Base-by-base conservation (phyloP, 1,140 invertebrate species). In the Scaptomyza hsui region DNA sequence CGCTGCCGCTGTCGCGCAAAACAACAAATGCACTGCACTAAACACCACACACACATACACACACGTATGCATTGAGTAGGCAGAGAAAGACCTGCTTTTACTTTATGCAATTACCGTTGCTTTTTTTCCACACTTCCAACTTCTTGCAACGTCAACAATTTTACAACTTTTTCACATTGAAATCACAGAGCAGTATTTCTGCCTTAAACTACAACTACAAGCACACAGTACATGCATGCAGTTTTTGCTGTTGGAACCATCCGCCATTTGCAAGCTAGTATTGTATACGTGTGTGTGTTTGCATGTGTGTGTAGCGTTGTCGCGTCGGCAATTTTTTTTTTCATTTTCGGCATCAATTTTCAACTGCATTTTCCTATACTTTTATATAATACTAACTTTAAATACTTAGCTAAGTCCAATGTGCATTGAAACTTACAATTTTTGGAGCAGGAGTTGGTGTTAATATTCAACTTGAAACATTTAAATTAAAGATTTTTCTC, bases 91-190 rank as follows among this genome's bases (percentile, higher is more conserved):
- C 32, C 64, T 60, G 49, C 37, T n/a, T 59, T 57, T 75, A 67
- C 65, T 65, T 63, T 53, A 71, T 49, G 52, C 47, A 52, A 79
- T 63, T 88, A 67, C 65, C 32, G 55, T 62, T 68, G 44, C 39
- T 32, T 56, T 65, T 70, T 59, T 72, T 42, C 47, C 48, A 37
- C 65, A 72, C 60, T 81, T 52, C 29, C 49, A 70, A 74, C 59
- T 74, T 70, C 71, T 63, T 86, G 82, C 82, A 86, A 86, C 82
- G 82, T 86, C 82, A 82, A 88, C 82, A 86, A 72, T 82, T 78
- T 82, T 82, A 69, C 53, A 81, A 71, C 75, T 49, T 86, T 72
- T 80, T 72, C 65, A 78, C 82, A 78, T 72, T 65, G 51, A 75
- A 71, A 70, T 70, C 71, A 73, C 65, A 57, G 49, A 60, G 44